Percentiles rank a stretch among this genome's conserved stretches.
Conservation (phyloP, 2,888 invertebrate species). For the Cenopis cana region DNA sequence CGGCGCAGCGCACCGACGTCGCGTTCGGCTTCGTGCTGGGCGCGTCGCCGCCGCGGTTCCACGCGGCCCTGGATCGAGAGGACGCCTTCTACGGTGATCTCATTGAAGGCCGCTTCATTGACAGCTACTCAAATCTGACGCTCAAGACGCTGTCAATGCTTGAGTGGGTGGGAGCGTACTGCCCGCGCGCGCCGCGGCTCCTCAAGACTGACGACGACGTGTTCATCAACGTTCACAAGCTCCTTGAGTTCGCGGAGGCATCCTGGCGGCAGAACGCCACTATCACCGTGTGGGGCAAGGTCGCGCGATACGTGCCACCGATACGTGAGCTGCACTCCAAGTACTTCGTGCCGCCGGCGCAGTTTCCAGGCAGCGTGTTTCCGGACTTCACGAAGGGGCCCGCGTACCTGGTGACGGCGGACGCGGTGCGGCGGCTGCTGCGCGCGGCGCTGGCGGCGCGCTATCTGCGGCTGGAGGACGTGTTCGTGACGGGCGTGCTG, state of each 20-base stretch:
- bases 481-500: constrained; percentile 95
- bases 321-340: constrained; percentile 93
- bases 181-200: constrained; percentile 89
- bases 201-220: constrained; percentile 96
- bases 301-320: constrained; percentile 94
- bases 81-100: constrained; percentile 91
- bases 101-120: constrained; percentile 88
- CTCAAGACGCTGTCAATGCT: constrained; percentile 93
- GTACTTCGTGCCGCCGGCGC: constrained; percentile 92
- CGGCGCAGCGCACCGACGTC: constrained; percentile 86
- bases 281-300: constrained; percentile 91
- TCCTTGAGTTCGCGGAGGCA: constrained; percentile 87
- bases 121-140: constrained; percentile 93
- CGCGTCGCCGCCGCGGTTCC: constrained; percentile 73
- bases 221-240: constrained; percentile 92
- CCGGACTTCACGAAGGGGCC: constrained; percentile 97
- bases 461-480: constrained; percentile 95
- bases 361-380: constrained; percentile 90
- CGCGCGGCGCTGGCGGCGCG: constrained; percentile 86
- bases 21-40: constrained; percentile 89
- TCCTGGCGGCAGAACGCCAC: constrained; percentile 86
- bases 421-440: constrained; percentile 90
- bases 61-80: constrained; percentile 85
- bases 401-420: constrained; percentile 92
- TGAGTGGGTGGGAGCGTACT: constrained; percentile 92